These are phyloP conservation scores for Artemisiospiza belli DNA, from an alignment of 2,113 vertebrate species.

Conservation along the genomic window DNA sequence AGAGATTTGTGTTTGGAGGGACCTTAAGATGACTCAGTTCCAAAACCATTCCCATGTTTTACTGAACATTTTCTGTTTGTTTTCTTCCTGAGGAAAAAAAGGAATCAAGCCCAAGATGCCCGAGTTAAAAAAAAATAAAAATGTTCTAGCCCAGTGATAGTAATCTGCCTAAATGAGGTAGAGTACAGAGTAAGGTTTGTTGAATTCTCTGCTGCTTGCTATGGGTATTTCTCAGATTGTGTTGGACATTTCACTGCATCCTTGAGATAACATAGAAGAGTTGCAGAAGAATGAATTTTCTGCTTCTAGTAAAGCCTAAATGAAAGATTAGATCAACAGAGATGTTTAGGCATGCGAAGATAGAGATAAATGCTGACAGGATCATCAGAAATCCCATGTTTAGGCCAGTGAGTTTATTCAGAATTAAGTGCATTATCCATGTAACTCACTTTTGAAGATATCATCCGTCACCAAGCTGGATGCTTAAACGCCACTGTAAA, in stretches of 20 bases:
- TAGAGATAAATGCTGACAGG: background rate
- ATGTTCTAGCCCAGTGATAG: background rate
- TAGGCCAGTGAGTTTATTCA: slow-evolving; percentile 8
- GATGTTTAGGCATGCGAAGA: background rate
- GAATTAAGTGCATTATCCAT: background rate
- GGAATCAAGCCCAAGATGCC: background rate
- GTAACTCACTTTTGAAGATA: slow-evolving; percentile 1
- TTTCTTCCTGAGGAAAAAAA: background rate
- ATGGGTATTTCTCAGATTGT: background rate
- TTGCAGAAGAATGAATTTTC: background rate
- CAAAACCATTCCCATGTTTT: background rate
- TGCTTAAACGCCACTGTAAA: background rate
- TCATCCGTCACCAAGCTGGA: background rate
- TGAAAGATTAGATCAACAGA: slow-evolving; percentile 11
- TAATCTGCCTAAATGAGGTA: background rate
- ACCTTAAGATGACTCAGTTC: background rate
- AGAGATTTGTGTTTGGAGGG: background rate
- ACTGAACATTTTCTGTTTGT: rapidly evolving
- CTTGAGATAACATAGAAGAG: background rate
- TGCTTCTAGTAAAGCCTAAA: background rate
- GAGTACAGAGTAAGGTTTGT: background rate
- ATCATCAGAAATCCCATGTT: background rate
- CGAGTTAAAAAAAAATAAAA: background rate
- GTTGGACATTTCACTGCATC: background rate
- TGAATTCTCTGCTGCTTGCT: background rate